Percentiles rank a stretch among this genome's conserved stretches.
phyloP scores from a whole-genome alignment of 1,140 invertebrate genomes.

The Drosophila watanabei region DNA sequence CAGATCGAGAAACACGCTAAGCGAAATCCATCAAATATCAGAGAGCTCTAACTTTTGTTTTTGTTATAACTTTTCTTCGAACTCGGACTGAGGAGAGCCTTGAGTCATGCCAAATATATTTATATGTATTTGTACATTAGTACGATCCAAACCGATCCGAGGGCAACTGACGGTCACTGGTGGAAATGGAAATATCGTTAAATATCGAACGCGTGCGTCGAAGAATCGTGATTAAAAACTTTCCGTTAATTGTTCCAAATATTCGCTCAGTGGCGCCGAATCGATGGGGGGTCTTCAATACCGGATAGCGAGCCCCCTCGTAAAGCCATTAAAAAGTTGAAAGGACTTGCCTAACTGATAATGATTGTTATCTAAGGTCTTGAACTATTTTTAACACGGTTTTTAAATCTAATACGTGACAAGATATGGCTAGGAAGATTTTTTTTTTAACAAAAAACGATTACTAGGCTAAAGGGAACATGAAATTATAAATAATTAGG shows the following conservation, averaged over 20 bases:
- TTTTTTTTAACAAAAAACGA: not conserved
- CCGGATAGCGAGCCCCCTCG: not conserved
- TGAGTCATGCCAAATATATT: constrained; percentile 47
- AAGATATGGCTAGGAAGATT: not conserved
- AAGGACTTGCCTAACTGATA: not conserved
- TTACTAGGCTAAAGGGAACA: not conserved
- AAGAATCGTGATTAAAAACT: constrained; percentile 63
- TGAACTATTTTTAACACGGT: not conserved
- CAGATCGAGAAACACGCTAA: constrained; percentile 14
- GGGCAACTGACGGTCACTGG: constrained; percentile 65
- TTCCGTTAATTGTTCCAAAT: constrained; percentile 52
- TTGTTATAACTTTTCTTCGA: constrained; percentile 43
- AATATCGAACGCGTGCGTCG: constrained; percentile 24
- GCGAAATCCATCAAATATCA: constrained; percentile 24
- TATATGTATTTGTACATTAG: not conserved
- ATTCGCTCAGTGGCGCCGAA: constrained; percentile 5
- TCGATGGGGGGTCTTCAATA: not conserved
- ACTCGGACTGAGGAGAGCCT: constrained; percentile 39
- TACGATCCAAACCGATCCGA: constrained; percentile 40
- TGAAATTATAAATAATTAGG: not conserved
- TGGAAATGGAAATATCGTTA: constrained; percentile 32
- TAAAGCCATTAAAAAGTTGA: not conserved
- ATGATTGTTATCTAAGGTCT: not conserved
- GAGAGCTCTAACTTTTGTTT: constrained; percentile 27
- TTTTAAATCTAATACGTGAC: constrained; percentile 12